phyloP scores from a whole-genome alignment of 2,888 invertebrate genomes.

The Pinctada fucata region DNA sequence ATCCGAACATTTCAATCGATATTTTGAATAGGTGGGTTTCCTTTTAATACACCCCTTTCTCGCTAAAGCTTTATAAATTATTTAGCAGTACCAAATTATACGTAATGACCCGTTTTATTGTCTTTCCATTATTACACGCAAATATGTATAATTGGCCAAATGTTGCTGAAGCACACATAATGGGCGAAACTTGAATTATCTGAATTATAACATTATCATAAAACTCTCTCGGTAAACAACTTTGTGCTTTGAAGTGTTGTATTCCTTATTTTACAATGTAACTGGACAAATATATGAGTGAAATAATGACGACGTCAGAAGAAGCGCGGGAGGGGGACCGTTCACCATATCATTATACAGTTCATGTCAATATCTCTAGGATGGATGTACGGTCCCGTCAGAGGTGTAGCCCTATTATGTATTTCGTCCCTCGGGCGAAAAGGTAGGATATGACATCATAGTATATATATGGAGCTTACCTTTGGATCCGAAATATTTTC shows the following conservation, averaged over 20 bases:
- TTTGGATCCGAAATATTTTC: neutral
- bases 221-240: neutral
- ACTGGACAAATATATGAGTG: no score
- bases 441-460: neutral
- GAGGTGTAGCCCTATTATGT: conserved; percentile 22
- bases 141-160: neutral
- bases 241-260: no score
- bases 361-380: conserved; percentile 19
- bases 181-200: neutral
- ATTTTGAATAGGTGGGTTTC: no score
- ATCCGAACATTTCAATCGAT: no score
- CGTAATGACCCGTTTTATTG: neutral
- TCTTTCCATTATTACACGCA: neutral
- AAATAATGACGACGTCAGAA: neutral
- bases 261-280: no score
- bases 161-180: neutral
- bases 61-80: no score
- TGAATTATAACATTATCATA: neutral
- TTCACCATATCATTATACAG: neutral
- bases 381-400: conserved; percentile 17
- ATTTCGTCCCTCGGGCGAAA: conserved; percentile 19
- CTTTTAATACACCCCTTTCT: no score
- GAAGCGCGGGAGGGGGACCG: no score
- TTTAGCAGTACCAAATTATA: no score
- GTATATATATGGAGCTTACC: neutral